These are phyloP conservation scores for Colletes collaris DNA, from an alignment of 2,888 invertebrate species.

Conservation along the genomic window DNA sequence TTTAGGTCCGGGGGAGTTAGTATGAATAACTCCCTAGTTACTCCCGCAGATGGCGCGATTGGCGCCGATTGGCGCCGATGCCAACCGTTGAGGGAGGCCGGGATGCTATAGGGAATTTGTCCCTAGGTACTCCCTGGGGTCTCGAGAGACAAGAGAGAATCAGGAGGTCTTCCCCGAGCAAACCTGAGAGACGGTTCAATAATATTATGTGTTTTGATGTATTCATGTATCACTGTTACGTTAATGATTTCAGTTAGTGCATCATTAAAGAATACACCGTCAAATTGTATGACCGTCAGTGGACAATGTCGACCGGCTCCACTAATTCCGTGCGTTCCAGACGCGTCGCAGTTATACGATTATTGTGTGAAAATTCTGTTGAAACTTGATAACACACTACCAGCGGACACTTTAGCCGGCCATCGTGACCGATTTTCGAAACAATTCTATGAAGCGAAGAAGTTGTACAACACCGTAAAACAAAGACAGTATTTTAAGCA, in stretches of 20 bases:
- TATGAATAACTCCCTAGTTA: too few relatives aligned
- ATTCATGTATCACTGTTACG: conserved; percentile 6
- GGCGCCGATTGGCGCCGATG: too few relatives aligned
- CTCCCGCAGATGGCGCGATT: too few relatives aligned
- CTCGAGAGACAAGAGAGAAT: too few relatives aligned
- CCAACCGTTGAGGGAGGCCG: too few relatives aligned
- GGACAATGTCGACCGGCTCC: conserved; percentile 99
- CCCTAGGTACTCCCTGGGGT: too few relatives aligned
- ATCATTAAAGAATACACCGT: conserved; percentile 95
- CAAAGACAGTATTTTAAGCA: conserved; percentile 99
- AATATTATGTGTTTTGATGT: neutral
- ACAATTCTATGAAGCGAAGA: conserved; percentile 93
- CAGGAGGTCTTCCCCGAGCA: too few relatives aligned
- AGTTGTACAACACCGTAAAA: conserved; percentile 96
- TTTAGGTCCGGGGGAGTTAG: too few relatives aligned
- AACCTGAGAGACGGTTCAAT: too few relatives aligned
- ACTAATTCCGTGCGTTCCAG: conserved; percentile 96
- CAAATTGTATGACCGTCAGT: conserved; percentile 98
- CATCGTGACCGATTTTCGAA: conserved; percentile 95
- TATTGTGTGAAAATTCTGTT: conserved; percentile 98
- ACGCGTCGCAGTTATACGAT: conserved; percentile 98
- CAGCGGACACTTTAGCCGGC: conserved; percentile 94
- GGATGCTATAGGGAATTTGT: too few relatives aligned
- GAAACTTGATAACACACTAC: conserved; percentile 94
- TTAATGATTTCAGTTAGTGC: conserved; percentile 90